A percentile compares a stretch with the other conserved stretches of the same genome.
Conservation (phyloP, 2,113 vertebrate species). For the Dasypus novemcinctus region DNA sequence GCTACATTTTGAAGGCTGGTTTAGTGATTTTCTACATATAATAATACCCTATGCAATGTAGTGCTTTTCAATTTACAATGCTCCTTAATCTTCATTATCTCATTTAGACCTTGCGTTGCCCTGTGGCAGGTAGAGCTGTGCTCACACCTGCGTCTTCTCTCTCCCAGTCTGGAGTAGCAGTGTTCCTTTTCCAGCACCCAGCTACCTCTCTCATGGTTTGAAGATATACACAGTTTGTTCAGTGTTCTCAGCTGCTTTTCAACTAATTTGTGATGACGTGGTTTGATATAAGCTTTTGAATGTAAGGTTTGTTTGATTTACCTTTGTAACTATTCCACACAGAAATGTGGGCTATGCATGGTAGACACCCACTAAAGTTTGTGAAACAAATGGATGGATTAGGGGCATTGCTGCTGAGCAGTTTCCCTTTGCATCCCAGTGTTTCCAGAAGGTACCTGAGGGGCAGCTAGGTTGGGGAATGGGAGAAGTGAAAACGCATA, state of each 20-base stretch:
- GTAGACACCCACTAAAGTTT: background rate
- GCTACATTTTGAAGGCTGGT: slow-evolving; percentile 67
- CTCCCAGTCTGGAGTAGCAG: background rate
- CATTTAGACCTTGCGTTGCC: background rate
- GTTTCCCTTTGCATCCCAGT: background rate
- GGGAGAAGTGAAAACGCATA: too few species aligned
- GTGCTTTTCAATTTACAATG: background rate
- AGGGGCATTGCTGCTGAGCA: background rate
- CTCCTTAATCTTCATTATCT: slow-evolving; percentile 22
- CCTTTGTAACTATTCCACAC: background rate
- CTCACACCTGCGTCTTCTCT: background rate
- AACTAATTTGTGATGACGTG: background rate
- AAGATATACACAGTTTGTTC: background rate
- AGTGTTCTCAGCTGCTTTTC: background rate
- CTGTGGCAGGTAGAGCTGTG: background rate
- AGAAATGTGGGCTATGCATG: background rate
- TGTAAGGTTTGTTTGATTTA: background rate
- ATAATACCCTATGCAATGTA: slow-evolving; percentile 33
- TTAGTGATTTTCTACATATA: slow-evolving; percentile 72
- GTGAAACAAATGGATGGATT: background rate
- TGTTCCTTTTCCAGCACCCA: background rate
- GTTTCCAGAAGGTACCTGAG: background rate
- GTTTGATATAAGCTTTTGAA: background rate
- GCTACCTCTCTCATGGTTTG: background rate
- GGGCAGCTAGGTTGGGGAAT: background rate